Evolutionary conservation across 2,888 invertebrate genomes (phyloP), one percentile per base, ranked within the genome.

Genomic region (Sphinx pinastri): DNA sequence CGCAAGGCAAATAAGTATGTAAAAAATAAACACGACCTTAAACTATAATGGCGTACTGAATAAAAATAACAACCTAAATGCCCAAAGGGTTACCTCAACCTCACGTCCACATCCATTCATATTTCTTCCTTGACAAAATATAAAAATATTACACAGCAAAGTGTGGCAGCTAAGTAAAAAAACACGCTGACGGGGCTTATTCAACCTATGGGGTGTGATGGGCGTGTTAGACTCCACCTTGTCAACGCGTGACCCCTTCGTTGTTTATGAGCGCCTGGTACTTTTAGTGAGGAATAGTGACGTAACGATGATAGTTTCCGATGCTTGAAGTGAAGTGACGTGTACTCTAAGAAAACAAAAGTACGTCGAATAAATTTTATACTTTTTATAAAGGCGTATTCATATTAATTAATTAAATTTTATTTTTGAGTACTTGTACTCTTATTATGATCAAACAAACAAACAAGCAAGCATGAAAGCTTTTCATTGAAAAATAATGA

Each of bases 191-290:
- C n/a, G 31, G 51, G 49, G 55, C 45, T 49, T 49, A 25, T 19
- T 25, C 60, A 51, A 55, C 16, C 57, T 69, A 45, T 60, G 52
- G 68, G 49, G 45, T 52, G 52, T 70, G 16, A 52, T 59, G 70
- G 55, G 67, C 58, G 69, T 71, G 71, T 74, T 71, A 77, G 74
- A 75, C 79, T 71, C 78, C 81, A 78, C 80, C 82, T 79, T 76
- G 74, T 73, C 71, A 74, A 70, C 73, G 54, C 68, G 72, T 72
- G 70, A 76, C 77, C 80, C 75, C 75, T 79, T 80, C 71, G 68
- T 68, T 51, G 71, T 70, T 72, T 80, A 85, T 88, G 84, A 76
- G 71, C 71, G 78, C 88, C 86, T 86, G 81, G 87, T 88, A 86
- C 79, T 74, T 74, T 72, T 71, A 68, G 74, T 73, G 76, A 71